phyloP scores from a whole-genome alignment of 2,113 vertebrate genomes.

The Tychaedon coryphoeus region DNA sequence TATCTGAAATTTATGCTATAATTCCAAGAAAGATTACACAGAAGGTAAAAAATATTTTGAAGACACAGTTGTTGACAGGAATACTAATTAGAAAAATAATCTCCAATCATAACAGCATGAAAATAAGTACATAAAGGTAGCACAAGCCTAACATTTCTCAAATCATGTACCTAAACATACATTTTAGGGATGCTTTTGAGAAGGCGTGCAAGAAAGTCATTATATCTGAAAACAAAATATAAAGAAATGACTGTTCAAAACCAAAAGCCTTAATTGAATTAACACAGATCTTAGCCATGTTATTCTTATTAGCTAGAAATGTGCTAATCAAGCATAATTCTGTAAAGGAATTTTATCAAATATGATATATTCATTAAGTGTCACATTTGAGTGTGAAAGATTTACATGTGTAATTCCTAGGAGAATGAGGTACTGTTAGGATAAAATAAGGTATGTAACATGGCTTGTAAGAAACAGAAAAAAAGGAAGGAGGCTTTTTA shows the following conservation, averaged over 20 bases:
- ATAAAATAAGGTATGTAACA: neutral
- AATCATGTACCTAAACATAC: neutral
- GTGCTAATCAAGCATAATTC: neutral
- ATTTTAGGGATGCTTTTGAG: neutral
- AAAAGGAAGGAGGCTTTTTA: neutral
- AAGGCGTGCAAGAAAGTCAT: neutral
- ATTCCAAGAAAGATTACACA: neutral
- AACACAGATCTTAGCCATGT: neutral
- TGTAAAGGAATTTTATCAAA: neutral
- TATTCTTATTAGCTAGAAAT: neutral
- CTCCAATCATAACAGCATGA: neutral
- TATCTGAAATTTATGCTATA: neutral
- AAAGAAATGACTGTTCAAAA: neutral
- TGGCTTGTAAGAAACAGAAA: neutral
- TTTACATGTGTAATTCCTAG: neutral
- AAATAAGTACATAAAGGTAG: neutral
- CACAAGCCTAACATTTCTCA: neutral
- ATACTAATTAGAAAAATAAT: neutral
- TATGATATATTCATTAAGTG: neutral
- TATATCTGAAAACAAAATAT: neutral
- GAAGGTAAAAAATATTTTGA: neutral
- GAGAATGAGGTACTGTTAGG: neutral
- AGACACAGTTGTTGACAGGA: neutral
- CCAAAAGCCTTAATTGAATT: neutral
- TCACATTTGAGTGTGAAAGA: neutral